A percentile compares a stretch with the other conserved stretches of the same genome.
phyloP scores from a whole-genome alignment of 2,888 invertebrate genomes.

The Esperia sulphurella region DNA sequence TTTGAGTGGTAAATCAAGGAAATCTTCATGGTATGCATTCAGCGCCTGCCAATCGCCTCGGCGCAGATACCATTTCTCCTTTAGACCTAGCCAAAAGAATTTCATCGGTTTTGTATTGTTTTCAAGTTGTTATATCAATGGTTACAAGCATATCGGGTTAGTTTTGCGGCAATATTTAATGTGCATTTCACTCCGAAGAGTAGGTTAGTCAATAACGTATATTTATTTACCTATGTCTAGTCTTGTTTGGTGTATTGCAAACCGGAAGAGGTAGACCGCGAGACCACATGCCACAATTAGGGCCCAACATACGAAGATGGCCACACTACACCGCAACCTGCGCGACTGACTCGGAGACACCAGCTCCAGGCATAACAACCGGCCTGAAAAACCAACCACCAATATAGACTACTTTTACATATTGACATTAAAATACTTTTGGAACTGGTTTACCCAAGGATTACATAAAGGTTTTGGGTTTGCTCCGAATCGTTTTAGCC shows the following conservation, averaged over 20 bases:
- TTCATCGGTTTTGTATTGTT: not conserved
- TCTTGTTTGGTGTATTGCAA: constrained; percentile 34
- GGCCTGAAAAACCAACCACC: constrained; percentile 51
- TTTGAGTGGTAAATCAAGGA: constrained; percentile 42
- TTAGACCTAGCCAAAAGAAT: constrained; percentile 49
- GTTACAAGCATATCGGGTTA: not conserved
- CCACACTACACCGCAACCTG: constrained; percentile 61
- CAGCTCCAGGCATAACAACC: constrained; percentile 62
- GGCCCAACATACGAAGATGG: constrained; percentile 68
- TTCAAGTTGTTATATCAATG: not conserved
- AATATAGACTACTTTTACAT: too few species aligned
- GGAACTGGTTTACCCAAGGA: too few species aligned
- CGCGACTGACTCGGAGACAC: constrained; percentile 45
- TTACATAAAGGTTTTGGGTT: too few species aligned
- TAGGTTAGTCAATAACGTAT: not conserved
- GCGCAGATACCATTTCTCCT: constrained; percentile 60
- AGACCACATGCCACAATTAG: constrained; percentile 52
- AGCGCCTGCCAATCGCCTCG: constrained; percentile 64
- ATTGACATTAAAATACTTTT: too few species aligned
- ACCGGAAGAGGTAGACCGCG: constrained; percentile 45
- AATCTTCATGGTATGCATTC: constrained; percentile 36
- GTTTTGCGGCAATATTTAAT: too few species aligned
- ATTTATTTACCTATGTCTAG: constrained; percentile 57
- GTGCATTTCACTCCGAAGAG: too few species aligned
- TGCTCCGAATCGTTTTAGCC: too few species aligned